Conservation (phyloP, 2,888 invertebrate genomes). For the Drosophila seclusa region DNA sequence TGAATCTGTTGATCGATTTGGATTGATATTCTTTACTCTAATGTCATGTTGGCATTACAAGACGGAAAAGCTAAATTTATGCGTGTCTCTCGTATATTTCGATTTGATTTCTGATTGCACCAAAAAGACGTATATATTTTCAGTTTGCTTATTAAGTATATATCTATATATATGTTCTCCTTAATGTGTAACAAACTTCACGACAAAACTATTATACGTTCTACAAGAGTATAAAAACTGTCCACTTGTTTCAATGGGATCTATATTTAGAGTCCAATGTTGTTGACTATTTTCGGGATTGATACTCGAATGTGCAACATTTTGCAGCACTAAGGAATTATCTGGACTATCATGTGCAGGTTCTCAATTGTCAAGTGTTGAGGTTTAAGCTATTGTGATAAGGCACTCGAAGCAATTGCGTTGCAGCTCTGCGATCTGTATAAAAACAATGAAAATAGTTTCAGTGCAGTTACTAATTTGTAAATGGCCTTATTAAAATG, state of each 20-base stretch:
- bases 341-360: not conserved
- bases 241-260: not conserved
- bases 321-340: not conserved
- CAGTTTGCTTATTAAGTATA: not conserved
- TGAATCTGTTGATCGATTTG: not conserved
- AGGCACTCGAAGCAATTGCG: slow-evolving; percentile 22
- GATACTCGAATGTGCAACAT: not conserved
- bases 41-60: not conserved
- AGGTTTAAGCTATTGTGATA: not conserved
- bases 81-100: not conserved
- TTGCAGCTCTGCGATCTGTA: not conserved
- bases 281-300: not conserved
- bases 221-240: not conserved
- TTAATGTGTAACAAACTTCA: not conserved
- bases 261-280: not conserved
- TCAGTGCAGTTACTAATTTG: slow-evolving; percentile 1
- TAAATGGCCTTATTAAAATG: slow-evolving; percentile 18
- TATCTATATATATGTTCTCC: not conserved
- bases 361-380: slow-evolving; percentile 6
- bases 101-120: not conserved
- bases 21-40: not conserved
- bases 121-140: not conserved
- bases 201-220: not conserved
- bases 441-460: not conserved
- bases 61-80: not conserved